Percentiles rank a stretch among this genome's conserved stretches.
Conservation (phyloP, 92 coral and sea anemone species). For the Pocillopora grandis region DNA sequence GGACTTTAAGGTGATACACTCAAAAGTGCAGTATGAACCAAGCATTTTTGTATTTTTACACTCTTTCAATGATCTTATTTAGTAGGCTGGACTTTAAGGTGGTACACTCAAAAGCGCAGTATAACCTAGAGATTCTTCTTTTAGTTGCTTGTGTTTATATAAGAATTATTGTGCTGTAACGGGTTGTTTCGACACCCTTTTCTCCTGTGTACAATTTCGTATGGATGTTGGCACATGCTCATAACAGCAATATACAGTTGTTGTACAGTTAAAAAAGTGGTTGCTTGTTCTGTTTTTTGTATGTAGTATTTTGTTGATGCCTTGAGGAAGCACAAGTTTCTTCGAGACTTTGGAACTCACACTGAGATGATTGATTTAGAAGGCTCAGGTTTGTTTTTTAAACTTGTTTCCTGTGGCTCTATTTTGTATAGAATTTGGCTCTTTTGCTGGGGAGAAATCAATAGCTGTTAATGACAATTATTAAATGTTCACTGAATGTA, state of each 20-base stretch:
- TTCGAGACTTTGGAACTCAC: conserved; percentile 46
- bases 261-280: not conserved
- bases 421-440: conserved; percentile 5
- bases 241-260: not conserved
- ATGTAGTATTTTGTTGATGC: conserved; percentile 42
- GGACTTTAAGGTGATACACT: no score
- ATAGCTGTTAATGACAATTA: no score
- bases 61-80: no score
- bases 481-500: no score
- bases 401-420: not conserved
- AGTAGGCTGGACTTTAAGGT: no score
- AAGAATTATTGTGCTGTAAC: not conserved
- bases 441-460: no score
- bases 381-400: conserved; percentile 33
- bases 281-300: not conserved
- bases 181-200: not conserved
- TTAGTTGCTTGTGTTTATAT: not conserved
- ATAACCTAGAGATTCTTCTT: not conserved
- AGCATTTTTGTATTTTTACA: no score
- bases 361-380: conserved; percentile 33
- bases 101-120: no score
- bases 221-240: no score
- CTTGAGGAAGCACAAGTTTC: conserved; percentile 23
- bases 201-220: not conserved
- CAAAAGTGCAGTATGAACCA: no score